phyloP scores from a whole-genome alignment of 1,140 invertebrate genomes.

The Bombus cullumanus region DNA sequence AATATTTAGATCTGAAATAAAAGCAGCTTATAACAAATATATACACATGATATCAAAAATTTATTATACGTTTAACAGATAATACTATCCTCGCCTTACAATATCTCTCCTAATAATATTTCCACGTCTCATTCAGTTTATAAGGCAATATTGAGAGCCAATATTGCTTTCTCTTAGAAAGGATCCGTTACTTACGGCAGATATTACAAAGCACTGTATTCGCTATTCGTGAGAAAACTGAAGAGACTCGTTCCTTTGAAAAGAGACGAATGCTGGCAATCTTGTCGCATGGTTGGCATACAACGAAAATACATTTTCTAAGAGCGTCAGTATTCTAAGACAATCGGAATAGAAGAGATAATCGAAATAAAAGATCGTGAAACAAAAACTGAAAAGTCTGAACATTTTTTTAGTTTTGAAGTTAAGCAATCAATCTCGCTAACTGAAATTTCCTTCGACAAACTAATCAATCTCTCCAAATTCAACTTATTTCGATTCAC shows the following conservation, averaged over 20 bases:
- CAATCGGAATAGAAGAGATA: neutral
- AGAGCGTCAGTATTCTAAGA: constrained; percentile 10
- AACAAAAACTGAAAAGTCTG: neutral
- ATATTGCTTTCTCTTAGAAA: neutral
- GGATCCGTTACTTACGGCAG: neutral
- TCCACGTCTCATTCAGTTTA: neutral
- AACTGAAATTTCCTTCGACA: neutral
- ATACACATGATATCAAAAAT: too few relatives aligned
- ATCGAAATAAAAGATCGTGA: constrained; percentile 27
- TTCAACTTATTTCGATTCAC: neutral
- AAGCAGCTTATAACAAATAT: too few relatives aligned
- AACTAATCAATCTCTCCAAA: neutral
- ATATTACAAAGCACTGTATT: constrained; percentile 20
- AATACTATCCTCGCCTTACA: neutral
- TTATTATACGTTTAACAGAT: neutral
- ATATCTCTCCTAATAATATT: neutral
- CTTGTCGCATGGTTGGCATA: constrained; percentile 31
- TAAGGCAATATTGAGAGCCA: neutral
- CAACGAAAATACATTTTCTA: constrained; percentile 33
- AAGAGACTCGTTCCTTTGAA: constrained; percentile 4
- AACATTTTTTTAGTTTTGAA: neutral
- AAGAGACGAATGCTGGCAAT: constrained; percentile 58
- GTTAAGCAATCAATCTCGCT: neutral
- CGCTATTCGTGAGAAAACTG: constrained; percentile 17
- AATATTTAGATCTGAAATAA: neutral